phyloP scores from a whole-genome alignment of 2,113 vertebrate genomes.

The Ranitomeya variabilis region DNA sequence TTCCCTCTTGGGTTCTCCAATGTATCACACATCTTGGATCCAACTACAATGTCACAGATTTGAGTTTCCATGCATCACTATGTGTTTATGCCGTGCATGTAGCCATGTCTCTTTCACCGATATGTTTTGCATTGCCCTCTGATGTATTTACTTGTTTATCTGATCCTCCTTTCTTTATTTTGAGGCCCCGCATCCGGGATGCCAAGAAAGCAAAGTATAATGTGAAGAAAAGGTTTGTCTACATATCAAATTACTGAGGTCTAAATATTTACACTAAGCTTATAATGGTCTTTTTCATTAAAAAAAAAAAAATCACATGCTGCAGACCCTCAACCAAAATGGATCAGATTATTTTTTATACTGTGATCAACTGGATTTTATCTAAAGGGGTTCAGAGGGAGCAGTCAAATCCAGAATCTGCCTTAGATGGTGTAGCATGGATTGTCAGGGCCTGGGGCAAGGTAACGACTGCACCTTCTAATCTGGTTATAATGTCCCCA shows the following conservation, averaged over 20 bases:
- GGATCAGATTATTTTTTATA: not conserved
- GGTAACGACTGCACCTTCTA: too few relatives aligned
- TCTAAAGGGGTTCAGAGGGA: not conserved
- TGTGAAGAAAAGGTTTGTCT: conserved; percentile 39
- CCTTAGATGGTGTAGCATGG: too few relatives aligned
- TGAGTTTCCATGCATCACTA: not conserved
- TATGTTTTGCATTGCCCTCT: not conserved
- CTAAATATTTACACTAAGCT: conserved; percentile 32
- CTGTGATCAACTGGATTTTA: not conserved
- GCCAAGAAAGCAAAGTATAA: not conserved
- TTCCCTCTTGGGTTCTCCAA: too few relatives aligned
- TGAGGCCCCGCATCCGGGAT: not conserved
- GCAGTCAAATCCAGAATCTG: not conserved
- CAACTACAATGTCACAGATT: not conserved
- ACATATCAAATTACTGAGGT: conserved; percentile 14
- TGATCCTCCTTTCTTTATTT: not conserved
- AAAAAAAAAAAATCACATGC: not conserved
- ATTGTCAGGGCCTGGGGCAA: too few relatives aligned
- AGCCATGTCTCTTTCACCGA: not conserved
- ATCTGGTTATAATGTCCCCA: too few relatives aligned
- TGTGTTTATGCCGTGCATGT: not conserved
- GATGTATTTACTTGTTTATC: conserved; percentile 29
- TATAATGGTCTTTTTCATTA: not conserved
- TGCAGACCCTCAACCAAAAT: conserved; percentile 7
- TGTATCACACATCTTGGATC: not conserved